Percentiles rank a stretch among this genome's conserved stretches.
phyloP scores from a whole-genome alignment of 2,888 invertebrate species.

The Carterocephalus palaemon region DNA sequence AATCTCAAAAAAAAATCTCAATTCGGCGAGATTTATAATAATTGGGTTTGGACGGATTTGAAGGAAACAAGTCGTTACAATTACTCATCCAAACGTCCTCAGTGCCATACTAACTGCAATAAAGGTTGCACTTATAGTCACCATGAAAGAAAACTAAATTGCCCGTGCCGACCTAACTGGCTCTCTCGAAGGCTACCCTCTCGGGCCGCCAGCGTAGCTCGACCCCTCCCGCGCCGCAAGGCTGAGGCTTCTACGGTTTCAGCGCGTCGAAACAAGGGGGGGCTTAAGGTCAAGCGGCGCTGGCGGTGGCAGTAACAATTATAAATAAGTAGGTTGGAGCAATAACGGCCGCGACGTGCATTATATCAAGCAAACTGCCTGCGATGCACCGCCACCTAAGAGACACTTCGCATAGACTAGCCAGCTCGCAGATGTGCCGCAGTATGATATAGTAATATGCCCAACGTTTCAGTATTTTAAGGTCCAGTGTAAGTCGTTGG shows the following conservation, averaged over 20 bases:
- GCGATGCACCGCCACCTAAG: conserved; percentile 71
- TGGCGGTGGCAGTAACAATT: conserved; percentile 66
- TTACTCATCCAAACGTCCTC: conserved; percentile 45
- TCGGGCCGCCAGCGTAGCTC: conserved; percentile 31
- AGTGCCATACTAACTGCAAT: conserved; percentile 53
- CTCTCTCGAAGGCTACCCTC: conserved; percentile 47
- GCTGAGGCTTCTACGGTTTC: conserved; percentile 18
- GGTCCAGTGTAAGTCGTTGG: no score
- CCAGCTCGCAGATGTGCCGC: conserved; percentile 32
- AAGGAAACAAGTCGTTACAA: conserved; percentile 27
- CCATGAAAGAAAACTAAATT: conserved; percentile 73
- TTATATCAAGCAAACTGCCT: conserved; percentile 76
- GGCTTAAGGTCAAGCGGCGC: conserved; percentile 40
- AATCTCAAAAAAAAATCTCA: conserved; percentile 19
- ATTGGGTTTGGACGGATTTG: conserved; percentile 20
- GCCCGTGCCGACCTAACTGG: conserved; percentile 70
- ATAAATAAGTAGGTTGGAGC: conserved; percentile 76
- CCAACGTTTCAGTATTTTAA: not conserved
- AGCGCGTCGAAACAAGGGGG: conserved; percentile 29
- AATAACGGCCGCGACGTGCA: conserved; percentile 73
- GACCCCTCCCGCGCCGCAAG: conserved; percentile 26
- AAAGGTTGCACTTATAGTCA: conserved; percentile 64
- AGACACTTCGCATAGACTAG: conserved; percentile 53
- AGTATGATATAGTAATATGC: conserved; percentile 7
- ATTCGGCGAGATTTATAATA: conserved; percentile 21